These are phyloP conservation scores for Sesia apiformis DNA, from an alignment of 2,888 invertebrate genomes.

Conservation along the genomic window DNA sequence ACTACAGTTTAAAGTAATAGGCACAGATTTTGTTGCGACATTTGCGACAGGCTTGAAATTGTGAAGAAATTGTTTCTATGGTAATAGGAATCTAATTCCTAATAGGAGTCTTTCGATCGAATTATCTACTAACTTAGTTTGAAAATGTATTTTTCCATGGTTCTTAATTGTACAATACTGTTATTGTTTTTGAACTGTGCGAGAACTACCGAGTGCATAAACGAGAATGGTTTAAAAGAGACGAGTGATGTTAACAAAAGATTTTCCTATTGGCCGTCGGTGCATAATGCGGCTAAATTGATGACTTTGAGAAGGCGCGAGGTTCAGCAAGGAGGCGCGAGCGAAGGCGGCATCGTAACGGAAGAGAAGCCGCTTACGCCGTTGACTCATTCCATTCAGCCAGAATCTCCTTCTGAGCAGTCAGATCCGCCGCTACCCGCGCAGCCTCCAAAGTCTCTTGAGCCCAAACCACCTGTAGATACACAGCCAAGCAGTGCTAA, in stretches of 20 bases:
- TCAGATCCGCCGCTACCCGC: no score
- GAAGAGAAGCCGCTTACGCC: background rate
- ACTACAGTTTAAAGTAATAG: no score
- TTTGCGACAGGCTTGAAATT: no score
- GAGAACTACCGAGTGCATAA: constrained; percentile 25
- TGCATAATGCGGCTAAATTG: constrained; percentile 34
- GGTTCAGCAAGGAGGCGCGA: constrained; percentile 5
- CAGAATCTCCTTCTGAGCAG: background rate
- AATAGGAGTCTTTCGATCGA: no score
- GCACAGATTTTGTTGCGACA: no score
- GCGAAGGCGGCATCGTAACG: background rate
- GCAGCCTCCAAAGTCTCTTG: no score
- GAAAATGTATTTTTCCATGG: constrained; percentile 17
- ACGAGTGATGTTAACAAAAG: constrained; percentile 15
- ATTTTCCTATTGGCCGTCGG: constrained; percentile 46
- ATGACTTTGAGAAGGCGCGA: constrained; percentile 29
- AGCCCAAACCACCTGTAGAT: no score
- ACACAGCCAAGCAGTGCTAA: no score
- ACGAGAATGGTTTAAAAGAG: constrained; percentile 15
- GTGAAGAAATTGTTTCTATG: no score
- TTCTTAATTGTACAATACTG: constrained; percentile 32
- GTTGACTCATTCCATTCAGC: background rate
- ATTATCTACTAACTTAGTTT: no score
- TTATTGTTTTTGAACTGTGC: constrained; percentile 36
- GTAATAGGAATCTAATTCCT: no score